A percentile compares a stretch with the other conserved stretches of the same genome.
phyloP scores from a whole-genome alignment of 2,797 vertebrate species.

The Periparus ater region DNA sequence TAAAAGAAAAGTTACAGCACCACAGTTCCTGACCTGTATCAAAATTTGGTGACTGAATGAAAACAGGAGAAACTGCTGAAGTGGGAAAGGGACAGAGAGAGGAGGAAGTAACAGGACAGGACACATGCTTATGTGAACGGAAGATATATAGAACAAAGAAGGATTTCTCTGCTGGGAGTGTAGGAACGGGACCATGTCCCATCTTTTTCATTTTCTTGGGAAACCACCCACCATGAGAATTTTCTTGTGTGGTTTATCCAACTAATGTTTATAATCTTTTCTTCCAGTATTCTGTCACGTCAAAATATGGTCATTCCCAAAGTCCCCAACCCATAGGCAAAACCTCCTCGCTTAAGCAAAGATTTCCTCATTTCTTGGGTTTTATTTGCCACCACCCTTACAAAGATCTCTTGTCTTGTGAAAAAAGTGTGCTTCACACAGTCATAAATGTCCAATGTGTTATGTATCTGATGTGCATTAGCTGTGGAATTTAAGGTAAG shows the following conservation, averaged over 20 bases:
- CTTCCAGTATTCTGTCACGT: background rate
- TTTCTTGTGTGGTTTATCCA: background rate
- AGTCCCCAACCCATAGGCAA: background rate
- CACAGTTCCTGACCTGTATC: background rate
- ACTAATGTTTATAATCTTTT: background rate
- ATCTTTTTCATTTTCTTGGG: background rate
- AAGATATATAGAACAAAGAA: background rate
- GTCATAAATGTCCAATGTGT: background rate
- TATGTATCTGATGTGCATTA: background rate
- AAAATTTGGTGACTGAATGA: background rate
- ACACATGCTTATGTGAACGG: background rate
- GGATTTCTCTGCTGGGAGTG: background rate
- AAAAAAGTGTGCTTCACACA: background rate
- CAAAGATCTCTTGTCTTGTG: background rate
- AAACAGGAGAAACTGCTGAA: background rate
- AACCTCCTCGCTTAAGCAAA: background rate
- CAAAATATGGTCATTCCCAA: background rate
- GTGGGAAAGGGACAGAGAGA: background rate
- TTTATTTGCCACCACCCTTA: background rate
- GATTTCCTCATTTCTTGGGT: background rate
- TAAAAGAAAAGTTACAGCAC: background rate
- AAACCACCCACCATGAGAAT: background rate
- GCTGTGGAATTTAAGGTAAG: background rate
- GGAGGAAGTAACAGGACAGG: background rate
- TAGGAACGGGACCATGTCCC: background rate